A percentile compares a stretch with the other conserved stretches of the same genome.
Conservation (phyloP, 2,113 vertebrate genomes). For the Glaucidium brasilianum region DNA sequence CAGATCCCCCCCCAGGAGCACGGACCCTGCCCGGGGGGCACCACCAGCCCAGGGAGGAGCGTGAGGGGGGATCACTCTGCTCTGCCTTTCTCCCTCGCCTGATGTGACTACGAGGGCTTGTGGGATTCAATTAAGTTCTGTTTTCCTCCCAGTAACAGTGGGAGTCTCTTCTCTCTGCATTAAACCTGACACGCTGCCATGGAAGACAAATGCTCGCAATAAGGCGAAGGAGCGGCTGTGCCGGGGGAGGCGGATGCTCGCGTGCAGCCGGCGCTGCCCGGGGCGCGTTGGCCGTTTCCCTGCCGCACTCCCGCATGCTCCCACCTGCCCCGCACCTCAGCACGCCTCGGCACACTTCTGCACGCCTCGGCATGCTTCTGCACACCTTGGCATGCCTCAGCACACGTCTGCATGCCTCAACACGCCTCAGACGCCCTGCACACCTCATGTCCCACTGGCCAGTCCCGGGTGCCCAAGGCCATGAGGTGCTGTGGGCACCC, state of each 20-base stretch:
- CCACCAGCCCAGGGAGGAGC: fast-evolving
- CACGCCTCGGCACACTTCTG: no score
- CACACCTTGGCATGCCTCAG: no score
- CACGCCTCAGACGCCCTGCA: no score
- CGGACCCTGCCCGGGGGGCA: fast-evolving
- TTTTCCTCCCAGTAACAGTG: slow-evolving; percentile 8
- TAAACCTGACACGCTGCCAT: not conserved
- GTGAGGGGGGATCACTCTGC: not conserved
- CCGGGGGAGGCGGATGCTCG: not conserved
- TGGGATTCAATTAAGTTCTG: slow-evolving; percentile 29
- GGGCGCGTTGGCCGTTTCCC: fast-evolving
- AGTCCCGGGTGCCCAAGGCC: not conserved
- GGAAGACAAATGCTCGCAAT: slow-evolving; percentile 45
- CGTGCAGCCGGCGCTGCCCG: not conserved
- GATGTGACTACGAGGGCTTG: not conserved
- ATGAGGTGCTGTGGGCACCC: not conserved
- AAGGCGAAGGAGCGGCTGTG: not conserved
- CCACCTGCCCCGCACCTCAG: no score
- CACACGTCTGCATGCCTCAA: no score
- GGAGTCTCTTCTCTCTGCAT: not conserved
- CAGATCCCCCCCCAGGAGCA: not conserved
- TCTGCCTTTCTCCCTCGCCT: not conserved
- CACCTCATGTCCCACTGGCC: no score
- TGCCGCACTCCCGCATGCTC: no score
- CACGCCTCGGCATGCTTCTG: no score